phyloP scores from a whole-genome alignment of 2,888 invertebrate genomes.

The Cephus nigrinus region DNA sequence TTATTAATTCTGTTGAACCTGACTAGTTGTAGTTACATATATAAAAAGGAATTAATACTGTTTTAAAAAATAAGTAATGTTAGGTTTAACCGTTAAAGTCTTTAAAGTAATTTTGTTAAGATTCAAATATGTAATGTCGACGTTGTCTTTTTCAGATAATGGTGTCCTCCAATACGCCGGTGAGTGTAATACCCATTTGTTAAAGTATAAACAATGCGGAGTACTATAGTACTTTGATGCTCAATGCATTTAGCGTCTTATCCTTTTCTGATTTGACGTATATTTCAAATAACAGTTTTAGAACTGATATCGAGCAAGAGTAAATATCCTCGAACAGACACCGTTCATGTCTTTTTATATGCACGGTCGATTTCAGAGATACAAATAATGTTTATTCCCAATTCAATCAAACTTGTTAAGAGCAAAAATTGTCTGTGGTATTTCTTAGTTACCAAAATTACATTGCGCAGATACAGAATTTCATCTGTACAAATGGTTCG shows the following conservation, averaged over 20 bases:
- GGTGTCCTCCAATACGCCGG: conserved; percentile 63
- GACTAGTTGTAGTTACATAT: too few species aligned
- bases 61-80: too few species aligned
- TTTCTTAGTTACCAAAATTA: background rate
- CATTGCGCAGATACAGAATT: background rate
- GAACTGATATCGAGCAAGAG: conserved; percentile 46
- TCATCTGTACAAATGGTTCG: background rate
- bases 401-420: background rate
- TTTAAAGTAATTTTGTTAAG: too few species aligned
- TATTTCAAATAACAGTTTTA: conserved; percentile 22
- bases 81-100: too few species aligned
- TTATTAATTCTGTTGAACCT: too few species aligned
- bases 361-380: conserved; percentile 57
- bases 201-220: conserved; percentile 17
- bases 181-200: conserved; percentile 41
- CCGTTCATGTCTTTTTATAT: conserved; percentile 44
- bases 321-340: conserved; percentile 58
- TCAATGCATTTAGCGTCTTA: conserved; percentile 12
- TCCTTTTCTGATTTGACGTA: conserved; percentile 9
- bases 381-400: conserved; percentile 32
- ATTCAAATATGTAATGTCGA: too few species aligned
- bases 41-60: too few species aligned
- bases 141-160: conserved; percentile 58
- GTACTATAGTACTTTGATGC: background rate
- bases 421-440: conserved; percentile 13